phyloP scores from a whole-genome alignment of 2,888 invertebrate genomes.

The Baronia brevicornis region DNA sequence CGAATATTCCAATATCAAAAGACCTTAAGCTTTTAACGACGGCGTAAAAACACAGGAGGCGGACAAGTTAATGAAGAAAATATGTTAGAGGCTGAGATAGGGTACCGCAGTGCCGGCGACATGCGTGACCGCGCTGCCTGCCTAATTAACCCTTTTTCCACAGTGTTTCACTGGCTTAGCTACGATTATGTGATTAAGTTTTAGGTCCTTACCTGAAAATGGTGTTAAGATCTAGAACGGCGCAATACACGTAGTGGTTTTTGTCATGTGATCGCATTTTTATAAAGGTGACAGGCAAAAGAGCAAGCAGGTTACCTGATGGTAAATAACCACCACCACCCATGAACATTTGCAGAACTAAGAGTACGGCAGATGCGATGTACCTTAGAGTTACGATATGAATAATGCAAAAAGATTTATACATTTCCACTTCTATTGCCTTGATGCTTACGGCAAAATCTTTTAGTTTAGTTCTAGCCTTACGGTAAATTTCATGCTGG shows the following conservation, averaged over 20 bases:
- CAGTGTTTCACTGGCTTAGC: slow-evolving; percentile 17
- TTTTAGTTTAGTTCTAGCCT: too few species aligned
- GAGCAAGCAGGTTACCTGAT: too few species aligned
- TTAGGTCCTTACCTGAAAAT: slow-evolving; percentile 21
- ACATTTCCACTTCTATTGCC: too few species aligned
- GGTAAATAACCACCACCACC: too few species aligned
- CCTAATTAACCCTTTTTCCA: slow-evolving; percentile 35
- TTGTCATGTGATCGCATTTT: too few species aligned
- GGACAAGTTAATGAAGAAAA: slow-evolving; percentile 70
- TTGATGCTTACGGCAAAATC: too few species aligned
- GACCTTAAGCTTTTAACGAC: slow-evolving; percentile 55
- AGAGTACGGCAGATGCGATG: too few species aligned
- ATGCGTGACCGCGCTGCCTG: slow-evolving; percentile 42
- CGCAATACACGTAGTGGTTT: slow-evolving; percentile 19
- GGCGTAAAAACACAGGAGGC: slow-evolving; percentile 53
- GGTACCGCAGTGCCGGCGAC: slow-evolving; percentile 29
- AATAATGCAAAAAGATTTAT: too few species aligned
- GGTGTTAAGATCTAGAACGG: slow-evolving; percentile 24
- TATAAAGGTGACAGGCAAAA: too few species aligned
- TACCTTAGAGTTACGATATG: too few species aligned
- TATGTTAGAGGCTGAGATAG: slow-evolving; percentile 54
- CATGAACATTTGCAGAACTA: too few species aligned
- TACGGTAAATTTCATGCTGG: too few species aligned
- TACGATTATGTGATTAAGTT: slow-evolving; percentile 25
- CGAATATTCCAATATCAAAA: slow-evolving; percentile 68